Evolutionary conservation across 1,140 invertebrate genomes (phyloP).

Genomic region (Platorchestia sp.): DNA sequence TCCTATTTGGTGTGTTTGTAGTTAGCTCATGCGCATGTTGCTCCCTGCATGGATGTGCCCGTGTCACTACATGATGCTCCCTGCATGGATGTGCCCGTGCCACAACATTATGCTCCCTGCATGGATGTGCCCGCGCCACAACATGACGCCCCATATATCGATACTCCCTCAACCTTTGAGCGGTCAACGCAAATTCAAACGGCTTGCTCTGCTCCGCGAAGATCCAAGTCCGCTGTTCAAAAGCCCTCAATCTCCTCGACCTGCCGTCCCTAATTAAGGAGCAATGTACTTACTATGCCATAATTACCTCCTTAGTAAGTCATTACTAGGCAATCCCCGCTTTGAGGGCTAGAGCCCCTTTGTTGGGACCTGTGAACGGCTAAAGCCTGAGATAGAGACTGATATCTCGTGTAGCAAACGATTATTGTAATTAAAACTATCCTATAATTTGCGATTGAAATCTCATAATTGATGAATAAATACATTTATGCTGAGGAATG

Average conservation of each 20-base stretch:
- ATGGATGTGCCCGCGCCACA: too few species aligned
- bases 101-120: too few species aligned
- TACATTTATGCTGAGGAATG: too few species aligned
- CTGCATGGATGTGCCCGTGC: too few species aligned
- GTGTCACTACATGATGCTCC: too few species aligned
- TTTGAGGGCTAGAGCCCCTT: background rate
- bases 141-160: too few species aligned
- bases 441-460: background rate
- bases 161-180: background rate
- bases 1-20: too few species aligned
- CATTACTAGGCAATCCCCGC: background rate
- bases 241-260: background rate
- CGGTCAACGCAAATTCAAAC: background rate
- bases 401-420: background rate
- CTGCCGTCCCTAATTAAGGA: background rate
- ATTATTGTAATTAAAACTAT: background rate
- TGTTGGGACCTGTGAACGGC: background rate
- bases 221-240: background rate
- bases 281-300: background rate
- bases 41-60: too few species aligned
- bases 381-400: background rate
- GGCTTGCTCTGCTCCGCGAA: background rate
- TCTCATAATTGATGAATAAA: too few species aligned
- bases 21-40: too few species aligned
- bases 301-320: background rate